These are phyloP conservation scores for Octodonta nipae DNA, from an alignment of 2,888 invertebrate species.

Conservation along the genomic window DNA sequence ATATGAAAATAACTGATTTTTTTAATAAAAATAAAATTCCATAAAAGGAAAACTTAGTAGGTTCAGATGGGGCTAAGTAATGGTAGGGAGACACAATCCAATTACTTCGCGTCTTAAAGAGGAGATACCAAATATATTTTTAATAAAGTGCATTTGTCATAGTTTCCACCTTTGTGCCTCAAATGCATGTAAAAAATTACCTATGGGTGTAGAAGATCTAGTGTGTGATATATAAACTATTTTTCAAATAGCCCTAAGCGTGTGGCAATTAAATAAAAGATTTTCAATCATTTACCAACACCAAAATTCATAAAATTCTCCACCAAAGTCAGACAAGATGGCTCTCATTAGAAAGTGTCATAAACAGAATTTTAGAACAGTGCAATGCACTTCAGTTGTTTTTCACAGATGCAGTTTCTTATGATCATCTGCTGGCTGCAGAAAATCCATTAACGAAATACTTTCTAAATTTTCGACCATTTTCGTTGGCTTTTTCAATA, in stretches of 20 bases:
- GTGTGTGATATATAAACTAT: too few species aligned
- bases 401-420: too few species aligned
- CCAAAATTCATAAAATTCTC: not conserved
- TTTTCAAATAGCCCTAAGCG: too few species aligned
- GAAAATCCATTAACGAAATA: too few species aligned
- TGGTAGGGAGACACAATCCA: not conserved
- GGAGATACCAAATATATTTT: too few species aligned
- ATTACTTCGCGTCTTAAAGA: too few species aligned
- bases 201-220: too few species aligned
- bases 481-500: too few species aligned
- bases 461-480: too few species aligned
- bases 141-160: not conserved
- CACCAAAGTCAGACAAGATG: not conserved
- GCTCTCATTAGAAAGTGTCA: not conserved
- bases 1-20: constrained; percentile 4
- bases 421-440: too few species aligned
- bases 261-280: too few species aligned
- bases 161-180: not conserved
- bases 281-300: not conserved
- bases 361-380: constrained; percentile 1
- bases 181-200: not conserved
- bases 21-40: constrained; percentile 1
- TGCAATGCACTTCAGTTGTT: not conserved
- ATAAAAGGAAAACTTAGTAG: not conserved
- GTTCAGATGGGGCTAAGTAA: not conserved